phyloP scores from a whole-genome alignment of 2,888 invertebrate genomes.

The Drosophila barbarae region DNA sequence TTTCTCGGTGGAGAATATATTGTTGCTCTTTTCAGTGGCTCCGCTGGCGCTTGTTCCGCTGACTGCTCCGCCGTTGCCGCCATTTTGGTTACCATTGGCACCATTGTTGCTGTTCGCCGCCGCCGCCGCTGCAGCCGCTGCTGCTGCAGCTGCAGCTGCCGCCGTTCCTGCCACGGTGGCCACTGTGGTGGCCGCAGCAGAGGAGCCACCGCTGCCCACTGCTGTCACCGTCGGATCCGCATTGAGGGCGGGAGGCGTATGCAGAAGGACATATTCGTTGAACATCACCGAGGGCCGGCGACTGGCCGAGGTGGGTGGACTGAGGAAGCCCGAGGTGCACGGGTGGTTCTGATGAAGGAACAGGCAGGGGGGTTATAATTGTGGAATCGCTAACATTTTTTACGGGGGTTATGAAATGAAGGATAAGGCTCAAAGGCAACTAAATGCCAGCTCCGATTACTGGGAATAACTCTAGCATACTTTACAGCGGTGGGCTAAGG shows the following conservation, averaged over 20 bases:
- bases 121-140: slow-evolving; percentile 9
- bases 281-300: slow-evolving; percentile 93
- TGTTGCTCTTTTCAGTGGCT: slow-evolving; percentile 80
- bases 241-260: slow-evolving; percentile 81
- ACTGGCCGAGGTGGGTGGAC: slow-evolving; percentile 85
- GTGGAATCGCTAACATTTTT: background rate
- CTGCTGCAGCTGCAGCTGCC: slow-evolving; percentile 22
- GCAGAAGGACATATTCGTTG: slow-evolving; percentile 90
- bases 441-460: slow-evolving; percentile 6
- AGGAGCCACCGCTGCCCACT: slow-evolving; percentile 14
- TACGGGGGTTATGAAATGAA: slow-evolving; percentile 16
- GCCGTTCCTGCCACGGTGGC: slow-evolving; percentile 21
- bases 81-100: slow-evolving; percentile 3
- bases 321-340: slow-evolving; percentile 85
- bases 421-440: slow-evolving; percentile 16
- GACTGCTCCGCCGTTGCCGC: slow-evolving; percentile 9
- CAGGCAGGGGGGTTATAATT: background rate
- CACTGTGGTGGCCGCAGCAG: slow-evolving; percentile 19
- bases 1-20: slow-evolving; percentile 90
- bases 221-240: slow-evolving; percentile 58
- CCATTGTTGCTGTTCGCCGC: slow-evolving; percentile 6
- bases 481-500: background rate
- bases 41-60: background rate
- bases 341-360: slow-evolving; percentile 81
- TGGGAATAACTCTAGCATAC: background rate